A percentile compares a stretch with the other conserved stretches of the same genome.
Evolutionary conservation across 2,113 vertebrate species (phyloP).

Genomic region (Danionella cerebrum): DNA sequence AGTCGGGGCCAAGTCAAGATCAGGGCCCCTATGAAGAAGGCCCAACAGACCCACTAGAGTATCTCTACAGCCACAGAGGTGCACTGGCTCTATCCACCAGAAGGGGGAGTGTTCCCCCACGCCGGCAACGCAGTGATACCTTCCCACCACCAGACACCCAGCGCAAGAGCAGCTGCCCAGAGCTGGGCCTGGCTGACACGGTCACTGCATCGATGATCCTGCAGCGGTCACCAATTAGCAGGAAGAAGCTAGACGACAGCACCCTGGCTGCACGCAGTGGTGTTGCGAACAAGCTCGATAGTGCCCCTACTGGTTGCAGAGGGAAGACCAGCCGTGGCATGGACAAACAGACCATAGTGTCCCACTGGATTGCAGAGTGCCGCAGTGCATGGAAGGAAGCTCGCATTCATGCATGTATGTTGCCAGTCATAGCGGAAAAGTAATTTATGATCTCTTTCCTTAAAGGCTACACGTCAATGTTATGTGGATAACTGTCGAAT

Average conservation of each 20-base stretch:
- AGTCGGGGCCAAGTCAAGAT: neutral
- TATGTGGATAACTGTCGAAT: neutral
- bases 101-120: conserved; percentile 1
- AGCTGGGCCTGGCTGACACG: conserved; percentile 31
- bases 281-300: neutral
- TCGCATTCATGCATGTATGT: conserved; percentile 60
- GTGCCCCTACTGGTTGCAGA: conserved; percentile 12
- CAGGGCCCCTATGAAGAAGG: neutral
- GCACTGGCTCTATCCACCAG: neutral
- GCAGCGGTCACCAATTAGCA: conserved; percentile 30
- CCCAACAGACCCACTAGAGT: conserved; percentile 51
- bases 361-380: conserved; percentile 60
- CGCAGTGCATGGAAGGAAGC: conserved; percentile 60
- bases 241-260: conserved; percentile 22
- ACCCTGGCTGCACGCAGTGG: neutral
- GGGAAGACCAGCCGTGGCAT: conserved; percentile 38
- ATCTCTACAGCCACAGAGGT: conserved; percentile 49
- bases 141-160: conserved; percentile 44
- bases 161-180: conserved; percentile 43
- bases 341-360: conserved; percentile 40
- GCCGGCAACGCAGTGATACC: conserved; percentile 14
- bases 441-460: conserved; percentile 20
- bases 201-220: neutral
- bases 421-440: conserved; percentile 65
- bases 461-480: neutral